Percentiles rank a stretch among this genome's conserved stretches.
These are phyloP conservation scores for Bothrops jararaca DNA, from an alignment of 2,113 vertebrate species.

Conservation along the genomic window DNA sequence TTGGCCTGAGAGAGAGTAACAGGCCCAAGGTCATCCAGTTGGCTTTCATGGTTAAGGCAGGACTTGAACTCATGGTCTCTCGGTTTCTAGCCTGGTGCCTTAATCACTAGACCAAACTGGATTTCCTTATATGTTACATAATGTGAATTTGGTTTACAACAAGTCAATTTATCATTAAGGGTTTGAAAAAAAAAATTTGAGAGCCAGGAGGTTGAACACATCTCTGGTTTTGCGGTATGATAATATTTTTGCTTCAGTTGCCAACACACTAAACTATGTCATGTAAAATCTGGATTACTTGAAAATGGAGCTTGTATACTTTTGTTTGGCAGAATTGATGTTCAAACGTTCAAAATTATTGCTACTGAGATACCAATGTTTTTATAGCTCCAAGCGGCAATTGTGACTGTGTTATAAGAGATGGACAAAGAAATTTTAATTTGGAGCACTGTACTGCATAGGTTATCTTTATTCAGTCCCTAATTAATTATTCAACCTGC, in stretches of 20 bases:
- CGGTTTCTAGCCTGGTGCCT: no score
- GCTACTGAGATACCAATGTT: neutral
- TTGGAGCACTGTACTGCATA: neutral
- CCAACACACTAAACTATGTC: neutral
- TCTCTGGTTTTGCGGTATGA: neutral
- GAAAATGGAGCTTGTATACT: neutral
- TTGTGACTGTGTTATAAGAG: neutral
- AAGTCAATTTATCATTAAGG: neutral
- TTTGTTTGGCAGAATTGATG: neutral
- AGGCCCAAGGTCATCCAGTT: no score
- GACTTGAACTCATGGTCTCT: no score
- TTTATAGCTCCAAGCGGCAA: neutral
- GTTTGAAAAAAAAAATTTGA: neutral
- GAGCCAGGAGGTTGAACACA: neutral
- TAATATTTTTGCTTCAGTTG: neutral
- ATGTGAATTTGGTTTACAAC: neutral
- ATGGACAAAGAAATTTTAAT: constrained; percentile 7
- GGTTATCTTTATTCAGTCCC: neutral
- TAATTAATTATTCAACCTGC: constrained; percentile 44
- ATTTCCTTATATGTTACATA: neutral
- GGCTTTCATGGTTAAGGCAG: no score
- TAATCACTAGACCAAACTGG: no score
- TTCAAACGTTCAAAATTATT: neutral
- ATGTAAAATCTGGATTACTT: neutral
- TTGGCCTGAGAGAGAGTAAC: no score